Evolutionary conservation across 2,888 invertebrate species (phyloP).

Genomic region (Athalia rosae): DNA sequence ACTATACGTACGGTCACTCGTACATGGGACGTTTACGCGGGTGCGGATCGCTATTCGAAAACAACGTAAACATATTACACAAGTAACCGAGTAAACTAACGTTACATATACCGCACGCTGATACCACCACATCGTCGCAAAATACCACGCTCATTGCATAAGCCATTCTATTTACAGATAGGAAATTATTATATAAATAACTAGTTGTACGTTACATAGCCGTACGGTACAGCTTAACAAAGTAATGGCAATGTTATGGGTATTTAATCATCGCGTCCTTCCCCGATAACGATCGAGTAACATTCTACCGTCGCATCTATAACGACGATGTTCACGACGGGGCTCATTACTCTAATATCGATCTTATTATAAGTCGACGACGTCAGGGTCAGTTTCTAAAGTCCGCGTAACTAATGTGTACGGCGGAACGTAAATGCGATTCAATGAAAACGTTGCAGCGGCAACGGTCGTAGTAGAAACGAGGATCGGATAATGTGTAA

Average conservation of each 20-base stretch:
- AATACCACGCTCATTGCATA: slow-evolving; percentile 51
- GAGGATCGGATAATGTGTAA: not conserved
- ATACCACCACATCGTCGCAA: not conserved
- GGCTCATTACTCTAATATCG: too few relatives aligned
- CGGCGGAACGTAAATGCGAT: too few relatives aligned
- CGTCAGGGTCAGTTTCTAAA: too few relatives aligned
- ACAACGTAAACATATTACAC: slow-evolving; percentile 46
- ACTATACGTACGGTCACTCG: not conserved
- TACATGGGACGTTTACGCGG: not conserved
- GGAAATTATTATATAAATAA: slow-evolving; percentile 59
- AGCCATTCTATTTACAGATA: slow-evolving; percentile 58
- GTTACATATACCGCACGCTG: not conserved
- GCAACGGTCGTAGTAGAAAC: too few relatives aligned
- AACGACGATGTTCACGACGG: too few relatives aligned
- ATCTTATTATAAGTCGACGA: too few relatives aligned
- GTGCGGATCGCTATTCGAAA: slow-evolving; percentile 21
- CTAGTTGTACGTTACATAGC: not conserved
- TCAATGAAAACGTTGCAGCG: too few relatives aligned
- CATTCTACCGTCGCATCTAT: too few relatives aligned
- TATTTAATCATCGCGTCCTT: slow-evolving; percentile 1
- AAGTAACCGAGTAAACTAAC: not conserved
- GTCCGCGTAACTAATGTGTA: too few relatives aligned
- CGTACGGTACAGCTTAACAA: not conserved
- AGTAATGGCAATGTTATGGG: not conserved
- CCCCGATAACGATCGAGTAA: too few relatives aligned